Percentiles rank a stretch among this genome's conserved stretches.
Evolutionary conservation across 2,113 vertebrate genomes (phyloP).

Genomic region (Megaleporinus macrocephalus): DNA sequence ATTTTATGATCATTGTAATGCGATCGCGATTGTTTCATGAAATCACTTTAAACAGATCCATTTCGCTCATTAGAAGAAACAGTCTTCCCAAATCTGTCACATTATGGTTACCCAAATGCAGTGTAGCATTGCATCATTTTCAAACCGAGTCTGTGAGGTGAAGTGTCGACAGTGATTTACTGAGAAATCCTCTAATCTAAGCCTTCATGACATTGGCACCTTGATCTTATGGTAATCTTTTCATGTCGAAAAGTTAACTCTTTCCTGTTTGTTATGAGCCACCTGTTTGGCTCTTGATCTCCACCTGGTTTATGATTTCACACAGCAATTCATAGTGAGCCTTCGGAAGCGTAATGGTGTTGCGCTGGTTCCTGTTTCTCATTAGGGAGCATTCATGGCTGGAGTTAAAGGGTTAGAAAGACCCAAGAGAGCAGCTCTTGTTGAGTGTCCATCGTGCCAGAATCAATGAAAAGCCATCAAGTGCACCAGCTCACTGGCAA

Average conservation of each 20-base stretch:
- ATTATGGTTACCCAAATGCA: background rate
- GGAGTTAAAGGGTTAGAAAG: background rate
- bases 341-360: background rate
- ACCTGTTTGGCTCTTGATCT: background rate
- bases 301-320: background rate
- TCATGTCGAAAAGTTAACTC: background rate
- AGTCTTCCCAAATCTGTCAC: background rate
- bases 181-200: background rate
- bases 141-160: background rate
- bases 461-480: conserved; percentile 28
- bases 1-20: background rate
- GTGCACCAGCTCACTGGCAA: conserved; percentile 15
- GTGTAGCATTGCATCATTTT: background rate
- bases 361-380: background rate
- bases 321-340: conserved; percentile 6
- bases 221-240: background rate
- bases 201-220: background rate
- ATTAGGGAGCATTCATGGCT: conserved; percentile 27
- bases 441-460: background rate
- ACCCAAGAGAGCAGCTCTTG: conserved; percentile 3
- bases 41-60: background rate
- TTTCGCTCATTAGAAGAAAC: background rate
- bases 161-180: background rate
- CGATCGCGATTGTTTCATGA: background rate
- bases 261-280: conserved; percentile 4